Evolutionary conservation across 2,113 vertebrate species (phyloP), one percentile per base, ranked within the genome.

Genomic region (Empidonax alnorum): DNA sequence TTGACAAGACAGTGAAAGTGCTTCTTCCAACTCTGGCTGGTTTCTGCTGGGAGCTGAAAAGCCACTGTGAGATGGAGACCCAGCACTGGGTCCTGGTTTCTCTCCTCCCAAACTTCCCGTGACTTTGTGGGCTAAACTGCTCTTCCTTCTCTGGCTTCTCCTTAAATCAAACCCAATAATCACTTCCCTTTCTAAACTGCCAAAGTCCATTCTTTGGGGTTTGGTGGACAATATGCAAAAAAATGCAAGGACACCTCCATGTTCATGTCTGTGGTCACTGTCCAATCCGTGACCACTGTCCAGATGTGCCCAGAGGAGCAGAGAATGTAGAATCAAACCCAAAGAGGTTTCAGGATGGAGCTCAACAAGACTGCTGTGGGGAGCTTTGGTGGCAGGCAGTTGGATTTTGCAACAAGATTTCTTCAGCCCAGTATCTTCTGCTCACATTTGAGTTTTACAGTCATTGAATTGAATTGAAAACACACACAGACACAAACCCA

Each of bases 281-380:
- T 27, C 46, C 9, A 0, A 59, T 5, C 66, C 24, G 0, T 52
- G 84, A 68, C 44, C 3, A 0, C 46, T 80, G 35, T 23, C 55
- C 74, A 84, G 50, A 56, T 31, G 69, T 50, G 66, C 31, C 73
- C 56, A 82, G 69, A 81, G 65, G 65, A 58, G 30, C 20, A 72
- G 81, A 35, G 87, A 63, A 55, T 31, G 74, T 10, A n/a, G 39
- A 35, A 59, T 18, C 47, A 24, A 75, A 42, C 39, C 77, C 80
- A 7, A 4, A 17, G 19, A 59, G 56, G 35, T 44, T 15, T 79
- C 62, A 31, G 42, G 65, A 72, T 35, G 65, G 52, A 74, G 28
- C 50, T 74, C 49, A 66, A 24, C 13, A 10, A n/a, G 31, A 1
- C 25, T 50, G 52, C 24, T 78, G 73, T 71, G 80, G 59, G 62